Percentiles rank a stretch among this genome's conserved stretches.
Conservation (phyloP, 2,113 vertebrate genomes). For the Dolichotis patagonum region DNA sequence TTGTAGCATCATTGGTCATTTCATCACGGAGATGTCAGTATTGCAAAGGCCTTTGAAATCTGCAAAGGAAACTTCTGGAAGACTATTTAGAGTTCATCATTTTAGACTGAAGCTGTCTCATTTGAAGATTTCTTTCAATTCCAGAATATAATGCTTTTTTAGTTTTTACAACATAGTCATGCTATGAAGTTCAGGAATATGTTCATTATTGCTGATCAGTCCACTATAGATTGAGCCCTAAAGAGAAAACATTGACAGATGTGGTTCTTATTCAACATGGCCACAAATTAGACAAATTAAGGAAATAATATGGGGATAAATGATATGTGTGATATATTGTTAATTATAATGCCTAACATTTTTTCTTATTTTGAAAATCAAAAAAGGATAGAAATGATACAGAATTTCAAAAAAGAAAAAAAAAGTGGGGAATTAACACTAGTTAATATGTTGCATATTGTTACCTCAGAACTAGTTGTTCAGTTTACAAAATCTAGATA, state of each 20-base stretch:
- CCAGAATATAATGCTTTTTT: background rate
- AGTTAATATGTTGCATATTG: too few species aligned
- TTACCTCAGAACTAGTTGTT: too few species aligned
- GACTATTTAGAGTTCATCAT: background rate
- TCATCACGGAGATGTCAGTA: background rate
- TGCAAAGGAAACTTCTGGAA: background rate
- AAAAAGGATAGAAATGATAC: too few species aligned
- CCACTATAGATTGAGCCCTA: background rate
- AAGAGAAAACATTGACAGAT: background rate
- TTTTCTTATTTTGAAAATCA: too few species aligned
- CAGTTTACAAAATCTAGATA: too few species aligned
- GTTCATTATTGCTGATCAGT: background rate
- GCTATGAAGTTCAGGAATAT: background rate
- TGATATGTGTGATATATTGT: background rate
- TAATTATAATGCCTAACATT: background rate
- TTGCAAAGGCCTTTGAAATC: background rate
- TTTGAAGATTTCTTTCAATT: conserved; percentile 12
- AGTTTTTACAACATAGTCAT: background rate
- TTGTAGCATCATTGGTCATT: background rate
- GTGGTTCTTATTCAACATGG: background rate
- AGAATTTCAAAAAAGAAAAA: too few species aligned
- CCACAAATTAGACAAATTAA: background rate
- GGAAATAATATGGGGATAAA: background rate
- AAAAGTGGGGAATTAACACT: too few species aligned
- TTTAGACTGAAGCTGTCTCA: background rate